phyloP scores from a whole-genome alignment of 2,113 vertebrate genomes.

The Lophochroa leadbeateri region DNA sequence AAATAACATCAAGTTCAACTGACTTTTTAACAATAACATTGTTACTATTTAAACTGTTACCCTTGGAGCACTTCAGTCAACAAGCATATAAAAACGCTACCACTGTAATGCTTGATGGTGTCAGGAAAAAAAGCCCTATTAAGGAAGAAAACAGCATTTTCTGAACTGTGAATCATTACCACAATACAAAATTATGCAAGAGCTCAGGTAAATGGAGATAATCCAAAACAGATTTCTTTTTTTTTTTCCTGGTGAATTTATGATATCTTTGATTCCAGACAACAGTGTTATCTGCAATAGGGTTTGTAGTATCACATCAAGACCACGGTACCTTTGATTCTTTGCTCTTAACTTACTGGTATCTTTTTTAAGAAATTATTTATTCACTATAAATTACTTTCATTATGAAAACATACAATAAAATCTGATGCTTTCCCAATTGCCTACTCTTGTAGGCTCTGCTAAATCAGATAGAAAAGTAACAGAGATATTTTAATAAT shows the following conservation, averaged over 20 bases:
- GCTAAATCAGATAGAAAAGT: neutral
- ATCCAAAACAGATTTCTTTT: neutral
- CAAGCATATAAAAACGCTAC: neutral
- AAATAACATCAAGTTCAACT: slow-evolving; percentile 43
- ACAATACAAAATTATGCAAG: neutral
- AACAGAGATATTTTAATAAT: neutral
- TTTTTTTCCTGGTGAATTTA: neutral
- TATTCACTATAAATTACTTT: neutral
- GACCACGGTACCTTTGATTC: neutral
- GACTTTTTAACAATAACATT: slow-evolving; percentile 23
- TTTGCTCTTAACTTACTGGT: neutral
- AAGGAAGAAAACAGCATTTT: neutral
- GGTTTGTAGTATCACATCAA: neutral
- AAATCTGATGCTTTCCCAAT: neutral
- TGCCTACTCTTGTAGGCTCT: neutral
- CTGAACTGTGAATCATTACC: neutral
- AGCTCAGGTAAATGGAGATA: neutral
- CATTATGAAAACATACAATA: neutral
- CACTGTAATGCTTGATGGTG: neutral
- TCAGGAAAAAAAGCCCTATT: neutral
- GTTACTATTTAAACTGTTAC: slow-evolving; percentile 10
- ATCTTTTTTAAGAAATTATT: neutral
- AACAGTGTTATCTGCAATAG: neutral
- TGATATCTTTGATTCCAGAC: neutral
- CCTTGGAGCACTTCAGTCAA: neutral